Base-by-base conservation (phyloP, 2,797 vertebrate genomes). In the Synanceia verrucosa region DNA sequence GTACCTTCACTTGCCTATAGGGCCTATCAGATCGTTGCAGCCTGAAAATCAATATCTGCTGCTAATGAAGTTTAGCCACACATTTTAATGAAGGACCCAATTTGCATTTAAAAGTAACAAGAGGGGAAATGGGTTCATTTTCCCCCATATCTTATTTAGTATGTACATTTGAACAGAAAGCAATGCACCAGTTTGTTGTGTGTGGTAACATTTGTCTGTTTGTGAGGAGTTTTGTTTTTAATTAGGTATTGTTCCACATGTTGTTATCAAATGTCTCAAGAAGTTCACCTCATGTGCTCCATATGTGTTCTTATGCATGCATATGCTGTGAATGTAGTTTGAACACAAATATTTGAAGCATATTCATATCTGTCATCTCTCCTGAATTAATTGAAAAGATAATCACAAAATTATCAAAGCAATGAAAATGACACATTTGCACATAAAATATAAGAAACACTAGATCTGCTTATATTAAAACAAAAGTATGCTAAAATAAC, bases 81-180 rank as follows among this genome's bases (percentile, higher is more conserved):
- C 86, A 84, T 94, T 93, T 93, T 94, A 94, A 93, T 92, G 89
- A 93, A 93, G 86, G 61, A 78, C 64, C 76, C 73, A 83, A 94
- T 94, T 94, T 94, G 92, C 93, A 94, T 94, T 94, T 94, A 85
- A 94, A 94, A 94, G 92, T 92, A 89, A 90, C 73, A 75, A 51
- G 64, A 81, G 75, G 79, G 86, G 83, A 91, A 91, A 92, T 86
- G 76, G 87, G 86, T 89, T 89, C 73, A 83, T 90, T 92, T 88
- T 81, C 59, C 77, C 57, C 79, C 76, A 86, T 87, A 62, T 86
- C 84, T 91, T 89, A 89, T 90, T 92, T 73, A 92, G 86, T 83
- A 65, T 88, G 81, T 90, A 90, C 83, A 86, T 89, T 90, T 86
- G 59, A 89, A 65, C 77, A 71, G 78, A 88, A 76, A 84, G 78